phyloP scores from a whole-genome alignment of 2,113 vertebrate genomes.

The Nothocercus julius region DNA sequence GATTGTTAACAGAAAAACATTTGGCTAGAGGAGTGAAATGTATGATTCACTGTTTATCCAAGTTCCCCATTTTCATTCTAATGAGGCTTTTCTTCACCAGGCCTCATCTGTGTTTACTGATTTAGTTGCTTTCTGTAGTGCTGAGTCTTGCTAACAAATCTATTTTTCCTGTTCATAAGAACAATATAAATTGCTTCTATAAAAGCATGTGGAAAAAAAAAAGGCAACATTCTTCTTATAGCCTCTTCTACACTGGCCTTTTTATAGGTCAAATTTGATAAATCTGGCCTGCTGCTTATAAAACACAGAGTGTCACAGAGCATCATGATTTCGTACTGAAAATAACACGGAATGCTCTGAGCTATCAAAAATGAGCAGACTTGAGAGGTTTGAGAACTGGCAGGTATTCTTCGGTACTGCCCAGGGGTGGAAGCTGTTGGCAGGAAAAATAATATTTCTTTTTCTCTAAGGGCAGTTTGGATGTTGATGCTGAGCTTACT shows the following conservation, averaged over 20 bases:
- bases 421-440: not conserved
- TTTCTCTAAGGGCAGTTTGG: not conserved
- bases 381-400: not conserved
- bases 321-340: not conserved
- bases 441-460: not conserved
- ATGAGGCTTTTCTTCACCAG: not conserved
- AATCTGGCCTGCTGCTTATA: not conserved
- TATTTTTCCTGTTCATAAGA: not conserved
- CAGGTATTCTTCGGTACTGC: not conserved
- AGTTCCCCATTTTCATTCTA: not conserved
- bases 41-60: not conserved
- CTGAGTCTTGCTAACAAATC: not conserved
- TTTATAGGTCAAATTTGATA: not conserved
- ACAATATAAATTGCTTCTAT: not conserved
- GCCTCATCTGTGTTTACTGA: not conserved
- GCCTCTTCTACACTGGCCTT: not conserved
- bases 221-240: not conserved
- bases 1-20: not conserved
- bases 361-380: not conserved
- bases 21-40: not conserved
- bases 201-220: not conserved
- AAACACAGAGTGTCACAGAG: not conserved
- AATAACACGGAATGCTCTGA: not conserved
- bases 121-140: not conserved
- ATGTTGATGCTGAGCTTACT: not conserved